Base-by-base conservation (phyloP, 2,113 vertebrate genomes). In the Otus sunia region DNA sequence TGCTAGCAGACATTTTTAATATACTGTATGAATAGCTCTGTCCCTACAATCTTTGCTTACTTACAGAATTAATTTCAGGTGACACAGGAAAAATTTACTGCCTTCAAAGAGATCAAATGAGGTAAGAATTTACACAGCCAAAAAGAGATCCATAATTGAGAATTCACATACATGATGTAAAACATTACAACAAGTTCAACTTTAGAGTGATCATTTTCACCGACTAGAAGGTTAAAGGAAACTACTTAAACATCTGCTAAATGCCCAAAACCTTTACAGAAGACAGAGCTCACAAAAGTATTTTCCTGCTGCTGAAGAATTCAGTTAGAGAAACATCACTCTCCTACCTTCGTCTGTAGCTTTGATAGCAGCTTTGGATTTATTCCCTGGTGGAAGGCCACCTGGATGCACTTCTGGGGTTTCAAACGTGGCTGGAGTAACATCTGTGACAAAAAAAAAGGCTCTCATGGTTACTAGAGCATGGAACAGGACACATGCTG, bases 381-480 rank as follows among this genome's bases (percentile, higher is more conserved):
- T 98, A 64, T n/a, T 94, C 32, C 94, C 94, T 27, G 81, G 86
- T 6, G 98, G 88, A 9, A 98, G 98, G 53, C 98, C 97, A 50
- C 97, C 96, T 8, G 98, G 73, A 39, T 82, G 97, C 13, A 98
- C 98, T 49, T 99, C 98, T 29, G 99, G 99, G 3, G 99, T 99
- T 97, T 99, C 99, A 98, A 99, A 99, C 0, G 99, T 99, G 50
- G 99, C 99, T 49, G 99, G 99, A 11, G 99, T 99, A 88, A 99
- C 98, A 97, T 99, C 99, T 99, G 75, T 32, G 37, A 45, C 55
- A 13, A 29, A 13, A 66, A 47, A 21, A 56, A 49, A 41, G 1
- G 14, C 59, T 90, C 25, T n/a, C 4, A 5, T 14, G 17, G 56
- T 86, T 50, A 94, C 41, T 16, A 37, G 8, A 34, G 21, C 26